Evolutionary conservation across 2,113 vertebrate genomes (phyloP), one percentile per base, ranked within the genome.

Genomic region (Apus apus): DNA sequence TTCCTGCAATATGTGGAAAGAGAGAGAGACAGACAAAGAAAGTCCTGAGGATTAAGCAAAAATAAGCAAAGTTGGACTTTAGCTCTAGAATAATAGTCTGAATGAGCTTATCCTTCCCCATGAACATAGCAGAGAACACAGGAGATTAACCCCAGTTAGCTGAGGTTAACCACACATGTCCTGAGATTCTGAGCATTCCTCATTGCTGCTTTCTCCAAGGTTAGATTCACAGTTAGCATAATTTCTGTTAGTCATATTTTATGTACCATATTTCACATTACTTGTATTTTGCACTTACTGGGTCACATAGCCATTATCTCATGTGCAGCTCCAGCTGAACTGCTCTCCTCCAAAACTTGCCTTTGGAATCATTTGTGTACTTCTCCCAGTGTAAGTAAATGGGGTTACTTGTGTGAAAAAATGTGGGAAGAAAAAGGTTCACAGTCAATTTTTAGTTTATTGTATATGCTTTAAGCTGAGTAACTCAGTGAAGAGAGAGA

Each of bases 291-390:
- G 36, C 56, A 85, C 25, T 85, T 91, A 70, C 11, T 66, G 73
- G 70, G 36, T 95, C 58, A 91, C n/a, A 38, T 75, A 96, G 87
- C 50, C 74, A 82, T 73, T 14, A 26, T 89, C 50, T 87, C 58
- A 66, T 58, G 38, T 48, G 46, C 57, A 40, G 50, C 54, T 91
- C 60, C 85, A 85, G 70, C 54, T 87, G 87, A 85, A 93, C n/a
- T 1, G 0, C 25, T 85, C 9, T 73, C 30, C 40, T 92, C 66
- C 7, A 3, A 79, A 40, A 40, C 32, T 93, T 85, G 40, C 45
- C 54, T 92, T 75, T 85, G 71, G 58, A 95, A 75, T 85, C 58
- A 73, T 58, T 30, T 62, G 40, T 23, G 36, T 68, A 38, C 58
- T 84, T 82, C 46, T 85, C 32, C 53, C 34, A 68, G 18, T 40